A percentile compares a stretch with the other conserved stretches of the same genome.
Evolutionary conservation across 2,113 vertebrate genomes (phyloP).

Genomic region (Riparia riparia): DNA sequence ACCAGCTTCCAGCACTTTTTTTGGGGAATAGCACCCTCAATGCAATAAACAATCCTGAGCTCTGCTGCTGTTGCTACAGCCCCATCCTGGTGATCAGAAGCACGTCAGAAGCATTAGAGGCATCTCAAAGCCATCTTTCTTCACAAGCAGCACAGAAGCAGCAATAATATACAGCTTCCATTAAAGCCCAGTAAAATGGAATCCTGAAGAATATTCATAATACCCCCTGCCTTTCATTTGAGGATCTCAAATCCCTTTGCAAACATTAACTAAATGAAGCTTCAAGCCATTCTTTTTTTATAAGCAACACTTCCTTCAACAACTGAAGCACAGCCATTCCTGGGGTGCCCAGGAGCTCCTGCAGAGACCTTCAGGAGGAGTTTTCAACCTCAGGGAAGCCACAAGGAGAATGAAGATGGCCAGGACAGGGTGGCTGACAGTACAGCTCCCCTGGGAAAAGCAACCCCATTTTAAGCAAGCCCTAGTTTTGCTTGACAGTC

Average conservation of each 20-base stretch:
- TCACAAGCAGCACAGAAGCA: neutral
- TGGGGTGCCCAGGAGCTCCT: neutral
- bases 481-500: neutral
- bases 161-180: slow-evolving; percentile 31
- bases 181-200: slow-evolving; percentile 35
- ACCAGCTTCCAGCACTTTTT: neutral
- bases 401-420: neutral
- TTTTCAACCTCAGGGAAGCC: neutral
- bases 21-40: neutral
- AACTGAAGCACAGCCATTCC: neutral
- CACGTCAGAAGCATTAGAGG: neutral
- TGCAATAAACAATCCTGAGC: neutral
- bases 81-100: neutral
- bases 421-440: neutral
- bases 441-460: neutral
- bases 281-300: neutral
- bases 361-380: neutral
- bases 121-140: neutral
- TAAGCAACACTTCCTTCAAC: neutral
- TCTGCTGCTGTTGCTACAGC: neutral
- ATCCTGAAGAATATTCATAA: slow-evolving; percentile 27
- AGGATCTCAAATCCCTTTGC: slow-evolving; percentile 29
- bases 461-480: neutral
- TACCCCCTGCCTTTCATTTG: neutral
- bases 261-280: slow-evolving; percentile 53